Percentiles rank a stretch among this genome's conserved stretches.
These are phyloP conservation scores for Euspilapteryx auroguttella DNA, from an alignment of 2,888 invertebrate genomes.

Conservation along the genomic window DNA sequence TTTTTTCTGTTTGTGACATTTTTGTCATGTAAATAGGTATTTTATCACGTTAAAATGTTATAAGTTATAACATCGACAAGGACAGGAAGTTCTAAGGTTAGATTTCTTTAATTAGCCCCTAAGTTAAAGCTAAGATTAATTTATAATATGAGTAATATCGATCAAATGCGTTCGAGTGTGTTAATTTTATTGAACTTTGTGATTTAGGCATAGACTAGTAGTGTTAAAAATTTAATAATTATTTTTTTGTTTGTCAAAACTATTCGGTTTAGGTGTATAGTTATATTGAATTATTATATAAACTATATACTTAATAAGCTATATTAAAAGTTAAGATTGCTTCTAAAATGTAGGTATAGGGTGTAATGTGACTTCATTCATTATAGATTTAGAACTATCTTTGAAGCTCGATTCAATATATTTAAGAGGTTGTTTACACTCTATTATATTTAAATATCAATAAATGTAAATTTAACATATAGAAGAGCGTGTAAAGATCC, in stretches of 20 bases:
- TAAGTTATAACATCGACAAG: too few species aligned
- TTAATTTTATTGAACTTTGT: conserved; percentile 13
- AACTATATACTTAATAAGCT: conserved; percentile 18
- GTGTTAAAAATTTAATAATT: too few species aligned
- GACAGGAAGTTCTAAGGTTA: conserved; percentile 2
- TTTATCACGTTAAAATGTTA: too few species aligned
- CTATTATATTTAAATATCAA: too few species aligned
- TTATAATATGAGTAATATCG: conserved; percentile 13
- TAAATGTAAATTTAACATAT: conserved; percentile 10
- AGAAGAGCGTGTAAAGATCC: conserved; percentile 19
- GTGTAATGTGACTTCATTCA: too few species aligned
- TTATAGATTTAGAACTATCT: too few species aligned
- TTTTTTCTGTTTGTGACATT: too few species aligned
- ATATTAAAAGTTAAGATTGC: too few species aligned
- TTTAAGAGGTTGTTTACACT: too few species aligned
- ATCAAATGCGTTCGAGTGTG: conserved; percentile 16
- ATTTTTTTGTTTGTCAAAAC: conserved; percentile 11
- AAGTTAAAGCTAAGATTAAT: conserved; percentile 15
- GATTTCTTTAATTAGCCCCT: conserved; percentile 9
- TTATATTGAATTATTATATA: conserved; percentile 13
- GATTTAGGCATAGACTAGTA: conserved; percentile 15
- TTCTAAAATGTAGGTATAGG: too few species aligned
- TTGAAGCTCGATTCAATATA: too few species aligned
- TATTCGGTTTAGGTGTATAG: conserved; percentile 19
- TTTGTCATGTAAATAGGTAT: too few species aligned